Evolutionary conservation across 1,140 invertebrate species (phyloP).

Genomic region (Psix sp.): DNA sequence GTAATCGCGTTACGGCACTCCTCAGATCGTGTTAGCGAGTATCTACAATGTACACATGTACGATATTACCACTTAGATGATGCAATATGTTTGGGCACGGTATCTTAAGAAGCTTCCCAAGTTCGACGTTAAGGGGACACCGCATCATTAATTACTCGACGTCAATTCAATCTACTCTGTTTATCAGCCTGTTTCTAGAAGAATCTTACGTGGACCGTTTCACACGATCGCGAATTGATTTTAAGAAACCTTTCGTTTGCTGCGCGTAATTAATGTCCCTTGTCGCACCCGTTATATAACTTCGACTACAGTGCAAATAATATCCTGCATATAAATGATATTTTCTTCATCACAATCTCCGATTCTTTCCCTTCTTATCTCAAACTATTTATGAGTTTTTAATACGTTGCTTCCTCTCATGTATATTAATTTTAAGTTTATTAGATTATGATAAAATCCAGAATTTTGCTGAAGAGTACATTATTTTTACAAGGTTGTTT

Average conservation of each 20-base stretch:
- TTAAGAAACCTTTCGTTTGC: slow-evolving; percentile 51
- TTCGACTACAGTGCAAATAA: slow-evolving; percentile 1
- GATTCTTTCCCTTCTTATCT: too few relatives aligned
- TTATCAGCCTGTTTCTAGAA: slow-evolving; percentile 36
- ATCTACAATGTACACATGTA: slow-evolving; percentile 48
- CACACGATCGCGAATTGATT: slow-evolving; percentile 56
- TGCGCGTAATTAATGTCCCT: slow-evolving; percentile 43
- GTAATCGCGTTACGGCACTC: slow-evolving; percentile 57
- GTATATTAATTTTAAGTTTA: too few relatives aligned
- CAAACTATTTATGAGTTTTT: too few relatives aligned
- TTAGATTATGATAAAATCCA: too few relatives aligned
- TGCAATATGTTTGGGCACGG: slow-evolving; percentile 52
- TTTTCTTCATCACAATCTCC: too few relatives aligned
- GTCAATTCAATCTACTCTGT: slow-evolving; percentile 51
- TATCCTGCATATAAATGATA: background rate
- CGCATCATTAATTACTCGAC: slow-evolving; percentile 54
- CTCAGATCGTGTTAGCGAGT: slow-evolving; percentile 49
- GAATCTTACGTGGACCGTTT: slow-evolving; percentile 46
- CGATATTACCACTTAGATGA: slow-evolving; percentile 45
- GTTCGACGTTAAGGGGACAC: slow-evolving; percentile 54
- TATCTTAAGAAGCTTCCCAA: slow-evolving; percentile 53
- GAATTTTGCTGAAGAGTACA: too few relatives aligned
- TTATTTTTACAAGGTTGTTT: too few relatives aligned
- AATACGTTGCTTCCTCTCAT: too few relatives aligned
- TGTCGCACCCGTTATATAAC: slow-evolving; percentile 34